Evolutionary conservation across 2,888 invertebrate genomes (phyloP).

Genomic region (Galeruca laticollis): DNA sequence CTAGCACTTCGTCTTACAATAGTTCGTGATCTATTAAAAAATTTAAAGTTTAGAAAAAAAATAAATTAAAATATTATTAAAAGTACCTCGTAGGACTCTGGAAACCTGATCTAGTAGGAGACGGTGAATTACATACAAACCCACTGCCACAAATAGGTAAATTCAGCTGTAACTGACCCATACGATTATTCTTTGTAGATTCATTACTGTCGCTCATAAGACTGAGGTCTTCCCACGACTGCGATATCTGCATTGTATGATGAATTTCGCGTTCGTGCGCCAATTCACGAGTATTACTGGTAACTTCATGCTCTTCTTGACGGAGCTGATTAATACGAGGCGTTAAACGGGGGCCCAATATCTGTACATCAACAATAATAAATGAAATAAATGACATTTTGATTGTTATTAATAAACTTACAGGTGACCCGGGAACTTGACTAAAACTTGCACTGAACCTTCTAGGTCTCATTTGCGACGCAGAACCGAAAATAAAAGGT

Average conservation of each 20-base stretch:
- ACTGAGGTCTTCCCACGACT: constrained; percentile 93
- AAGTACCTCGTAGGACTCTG: constrained; percentile 74
- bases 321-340: constrained; percentile 90
- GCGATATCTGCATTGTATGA: constrained; percentile 93
- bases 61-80: not conserved
- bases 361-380: constrained; percentile 44
- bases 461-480: constrained; percentile 76
- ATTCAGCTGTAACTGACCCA: constrained; percentile 67
- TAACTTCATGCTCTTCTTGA: constrained; percentile 89
- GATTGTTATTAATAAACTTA: constrained; percentile 55
- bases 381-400: not conserved
- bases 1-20: constrained; percentile 83
- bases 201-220: constrained; percentile 69
- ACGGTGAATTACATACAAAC: constrained; percentile 63
- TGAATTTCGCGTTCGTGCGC: constrained; percentile 93
- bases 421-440: constrained; percentile 70
- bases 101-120: constrained; percentile 64
- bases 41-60: not conserved
- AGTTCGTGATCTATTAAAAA: constrained; percentile 66
- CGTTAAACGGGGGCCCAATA: constrained; percentile 76
- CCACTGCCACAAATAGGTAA: constrained; percentile 62
- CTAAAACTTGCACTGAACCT: constrained; percentile 93
- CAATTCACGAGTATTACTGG: constrained; percentile 84
- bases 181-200: constrained; percentile 60
- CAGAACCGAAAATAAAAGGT: constrained; percentile 75